Base-by-base conservation (phyloP, 2,113 vertebrate genomes). In the Sturnira hondurensis region DNA sequence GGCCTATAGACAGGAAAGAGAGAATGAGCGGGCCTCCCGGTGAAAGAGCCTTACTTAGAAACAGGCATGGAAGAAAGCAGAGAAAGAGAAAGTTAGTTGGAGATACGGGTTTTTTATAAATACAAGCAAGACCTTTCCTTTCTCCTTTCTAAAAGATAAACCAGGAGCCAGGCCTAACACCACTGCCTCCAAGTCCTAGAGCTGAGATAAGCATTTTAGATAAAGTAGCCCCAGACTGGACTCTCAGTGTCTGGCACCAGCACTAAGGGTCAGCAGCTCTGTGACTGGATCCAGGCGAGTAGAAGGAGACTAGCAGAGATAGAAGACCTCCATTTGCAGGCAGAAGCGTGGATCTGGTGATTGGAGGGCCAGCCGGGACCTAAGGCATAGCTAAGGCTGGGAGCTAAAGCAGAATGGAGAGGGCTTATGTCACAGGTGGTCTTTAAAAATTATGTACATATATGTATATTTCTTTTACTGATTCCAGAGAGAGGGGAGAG, bases 311-410 rank as follows among this genome's bases (percentile, higher is more conserved):
- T 1, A 8, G 41, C 1, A 2, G 45, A 89, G 31, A n/a, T 16
- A 20, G 41, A 58, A 68, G n/a, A 47, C 41, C 16, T 13, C 47
- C 2, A 26, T 5, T 10, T 61, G 17, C 45, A 52, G 20, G 9
- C 28, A 41, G 38, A n/a, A 33, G 33, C 8, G 4, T 1, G 26
- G 71, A 14, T 7, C 26, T 92, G 85, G 68, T 82, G 73, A 20
- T 0, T 11, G 11, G 41, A 36, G 47, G 36, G 13, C 20, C 41
- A 28, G 1, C 5, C 1, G 11, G 28, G 68, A 31, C 17, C 26
- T 4, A 3, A 19, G 11, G 43, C 33, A 8, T 4, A n/a, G 87
- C 52, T 77, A 3, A 0, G 33, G 1, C 5, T 1, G 7, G 28
- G 68, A 22, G 13, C 33, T 5, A 4, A 24, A 8, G 38, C 16